Evolutionary conservation across 2,888 invertebrate genomes (phyloP).

Genomic region (Megalurothrips usitatus): DNA sequence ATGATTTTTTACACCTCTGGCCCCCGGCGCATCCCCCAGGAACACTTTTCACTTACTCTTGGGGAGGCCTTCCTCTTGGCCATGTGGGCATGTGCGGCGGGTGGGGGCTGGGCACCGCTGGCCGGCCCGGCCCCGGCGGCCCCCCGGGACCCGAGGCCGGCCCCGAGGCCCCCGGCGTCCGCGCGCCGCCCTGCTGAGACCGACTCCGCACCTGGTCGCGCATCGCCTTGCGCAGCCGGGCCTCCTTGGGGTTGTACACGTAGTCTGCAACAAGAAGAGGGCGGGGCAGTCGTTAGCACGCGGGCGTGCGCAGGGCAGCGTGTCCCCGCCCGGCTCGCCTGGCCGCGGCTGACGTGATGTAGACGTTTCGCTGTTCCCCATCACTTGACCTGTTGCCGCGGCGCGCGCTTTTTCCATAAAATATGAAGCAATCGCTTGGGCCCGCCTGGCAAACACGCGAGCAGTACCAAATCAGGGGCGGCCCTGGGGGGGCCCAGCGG

Average conservation of each 20-base stretch:
- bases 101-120: not conserved
- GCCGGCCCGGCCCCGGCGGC: not conserved
- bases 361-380: not conserved
- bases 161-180: not conserved
- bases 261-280: slow-evolving; percentile 50
- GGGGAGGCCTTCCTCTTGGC: not conserved
- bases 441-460: not conserved
- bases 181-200: not conserved
- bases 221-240: slow-evolving; percentile 57
- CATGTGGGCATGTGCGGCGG: not conserved
- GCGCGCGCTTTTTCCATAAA: not conserved
- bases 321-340: not conserved
- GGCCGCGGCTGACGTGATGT: not conserved
- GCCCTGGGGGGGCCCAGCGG: not conserved
- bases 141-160: not conserved
- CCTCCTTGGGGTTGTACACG: slow-evolving; percentile 61
- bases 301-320: too few relatives aligned
- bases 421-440: not conserved
- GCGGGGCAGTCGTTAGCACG: too few relatives aligned
- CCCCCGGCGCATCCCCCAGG: too few relatives aligned
- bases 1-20: too few relatives aligned
- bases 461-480: not conserved
- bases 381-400: slow-evolving; percentile 5
- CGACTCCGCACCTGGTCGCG: slow-evolving; percentile 40
- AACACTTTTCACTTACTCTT: too few relatives aligned